Evolutionary conservation across 2,888 invertebrate genomes (phyloP), one percentile per base, ranked within the genome.

Genomic region (Hedya salicella): DNA sequence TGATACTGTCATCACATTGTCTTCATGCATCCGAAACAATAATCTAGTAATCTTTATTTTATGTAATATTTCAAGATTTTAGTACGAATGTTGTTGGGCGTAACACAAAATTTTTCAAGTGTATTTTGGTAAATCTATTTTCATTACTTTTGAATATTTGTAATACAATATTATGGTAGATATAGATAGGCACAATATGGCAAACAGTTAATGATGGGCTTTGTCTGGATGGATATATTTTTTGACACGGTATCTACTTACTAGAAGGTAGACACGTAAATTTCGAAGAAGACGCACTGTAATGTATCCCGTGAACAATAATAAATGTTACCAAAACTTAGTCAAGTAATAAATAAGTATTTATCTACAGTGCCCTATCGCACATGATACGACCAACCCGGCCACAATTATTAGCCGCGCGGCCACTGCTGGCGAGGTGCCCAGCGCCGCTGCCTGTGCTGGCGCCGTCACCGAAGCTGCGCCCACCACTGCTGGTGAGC

Each of bases 401-500:
- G 39, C 59, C 65, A 14, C 52, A 52, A 0, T 21, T 65, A 44
- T 19, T 65, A 16, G 17, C 46, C 25, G 59, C 44, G 46, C 65
- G 52, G n/a, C 52, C 73, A 69, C 68, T 69, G 63, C 53, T 71
- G 11, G 56, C 30, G 44, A 65, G 66, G 5, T 25, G 48, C 13
- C 54, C 39, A 13, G 17, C 14, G n/a, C 11, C 11, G 50, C 4
- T 17, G 17, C 17, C 42, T 3, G 21, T 17, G 16, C 25, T 30
- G 19, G 56, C 42, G 36, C 16, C 54, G 25, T 16, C 36, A 19
- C 59, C 49, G 4, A 42, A 61, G 16, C 62, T n/a, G 36, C 54
- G 13, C 39, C 54, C 44, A 46, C 62, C 48, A 17, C 69, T 25
- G 69, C 19, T 73, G 66, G 16, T 69, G 42, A 42, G 60, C 50